These are phyloP conservation scores for Manis crassicaudata DNA, from an alignment of 2,797 vertebrate genomes.

Conservation along the genomic window DNA sequence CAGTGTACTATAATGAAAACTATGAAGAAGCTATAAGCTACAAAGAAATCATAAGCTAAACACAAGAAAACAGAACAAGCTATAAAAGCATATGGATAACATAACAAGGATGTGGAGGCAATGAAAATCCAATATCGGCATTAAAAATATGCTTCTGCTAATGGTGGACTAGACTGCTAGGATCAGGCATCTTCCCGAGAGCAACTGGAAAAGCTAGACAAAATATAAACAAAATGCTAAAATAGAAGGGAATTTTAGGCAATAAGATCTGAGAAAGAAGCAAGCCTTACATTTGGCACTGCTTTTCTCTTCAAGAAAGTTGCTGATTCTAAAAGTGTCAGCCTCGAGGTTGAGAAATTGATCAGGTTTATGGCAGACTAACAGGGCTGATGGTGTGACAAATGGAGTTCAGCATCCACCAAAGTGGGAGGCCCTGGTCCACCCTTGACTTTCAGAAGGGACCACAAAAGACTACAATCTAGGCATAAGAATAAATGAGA, in stretches of 20 bases:
- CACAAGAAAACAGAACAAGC: not conserved
- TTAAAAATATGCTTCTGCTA: not conserved
- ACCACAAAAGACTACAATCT: not conserved
- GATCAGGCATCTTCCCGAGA: not conserved
- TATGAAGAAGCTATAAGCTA: not conserved
- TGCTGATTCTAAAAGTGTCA: constrained; percentile 17
- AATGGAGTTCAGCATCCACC: not conserved
- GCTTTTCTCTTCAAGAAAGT: not conserved
- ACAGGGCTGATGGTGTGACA: not conserved
- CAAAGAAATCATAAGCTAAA: not conserved
- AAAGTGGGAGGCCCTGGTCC: not conserved
- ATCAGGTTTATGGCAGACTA: not conserved
- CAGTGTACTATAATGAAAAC: not conserved
- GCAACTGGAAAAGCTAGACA: constrained; percentile 24
- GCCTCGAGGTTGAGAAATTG: not conserved
- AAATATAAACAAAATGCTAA: not conserved
- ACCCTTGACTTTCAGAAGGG: not conserved
- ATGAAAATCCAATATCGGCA: not conserved
- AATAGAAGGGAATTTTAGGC: not conserved
- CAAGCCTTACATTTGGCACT: not conserved
- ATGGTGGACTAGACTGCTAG: not conserved
- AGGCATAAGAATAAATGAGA: not conserved
- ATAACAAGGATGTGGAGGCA: not conserved
- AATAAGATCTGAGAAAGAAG: not conserved
- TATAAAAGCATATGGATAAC: constrained; percentile 20